These are phyloP conservation scores for Parazoanthus darwini DNA, from an alignment of 92 coral and sea anemone genomes.

Conservation along the genomic window DNA sequence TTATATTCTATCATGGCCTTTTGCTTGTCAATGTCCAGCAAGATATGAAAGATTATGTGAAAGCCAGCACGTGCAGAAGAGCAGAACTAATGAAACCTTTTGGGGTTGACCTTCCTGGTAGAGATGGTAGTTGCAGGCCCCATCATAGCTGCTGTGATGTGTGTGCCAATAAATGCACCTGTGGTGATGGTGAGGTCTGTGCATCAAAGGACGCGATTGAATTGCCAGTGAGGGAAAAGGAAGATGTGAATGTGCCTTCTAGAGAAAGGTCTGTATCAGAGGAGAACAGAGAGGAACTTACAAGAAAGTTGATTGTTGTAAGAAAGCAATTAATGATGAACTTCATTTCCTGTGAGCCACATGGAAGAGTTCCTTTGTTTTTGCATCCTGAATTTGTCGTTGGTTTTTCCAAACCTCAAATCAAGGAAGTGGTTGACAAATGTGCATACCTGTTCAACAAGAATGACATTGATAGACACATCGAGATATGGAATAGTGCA, in stretches of 20 bases:
- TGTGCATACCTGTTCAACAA: conserved; percentile 1
- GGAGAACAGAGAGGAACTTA: conserved; percentile 3
- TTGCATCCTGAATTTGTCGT: not conserved
- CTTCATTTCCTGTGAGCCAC: not conserved
- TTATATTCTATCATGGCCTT: not conserved
- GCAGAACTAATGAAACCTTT: not conserved
- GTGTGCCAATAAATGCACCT: conserved; percentile 5
- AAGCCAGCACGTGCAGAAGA: not conserved
- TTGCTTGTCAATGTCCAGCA: not conserved
- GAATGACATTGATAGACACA: not conserved
- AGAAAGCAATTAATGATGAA: not conserved
- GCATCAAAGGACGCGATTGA: not conserved
- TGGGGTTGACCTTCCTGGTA: not conserved
- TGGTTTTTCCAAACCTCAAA: not conserved
- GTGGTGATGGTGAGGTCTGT: not conserved
- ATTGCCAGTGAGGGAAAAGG: not conserved
- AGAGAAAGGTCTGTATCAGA: not conserved
- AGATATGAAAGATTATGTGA: not conserved
- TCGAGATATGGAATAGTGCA: not conserved
- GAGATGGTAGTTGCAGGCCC: not conserved
- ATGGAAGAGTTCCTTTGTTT: conserved; percentile 3
- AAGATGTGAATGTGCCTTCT: not conserved
- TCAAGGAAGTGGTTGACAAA: conserved; percentile 6
- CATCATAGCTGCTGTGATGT: conserved; percentile 8
- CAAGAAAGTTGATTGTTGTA: not conserved